A percentile compares a stretch with the other conserved stretches of the same genome.
These are phyloP conservation scores for Cuniculus paca DNA, from an alignment of 2,797 vertebrate species.

Conservation along the genomic window DNA sequence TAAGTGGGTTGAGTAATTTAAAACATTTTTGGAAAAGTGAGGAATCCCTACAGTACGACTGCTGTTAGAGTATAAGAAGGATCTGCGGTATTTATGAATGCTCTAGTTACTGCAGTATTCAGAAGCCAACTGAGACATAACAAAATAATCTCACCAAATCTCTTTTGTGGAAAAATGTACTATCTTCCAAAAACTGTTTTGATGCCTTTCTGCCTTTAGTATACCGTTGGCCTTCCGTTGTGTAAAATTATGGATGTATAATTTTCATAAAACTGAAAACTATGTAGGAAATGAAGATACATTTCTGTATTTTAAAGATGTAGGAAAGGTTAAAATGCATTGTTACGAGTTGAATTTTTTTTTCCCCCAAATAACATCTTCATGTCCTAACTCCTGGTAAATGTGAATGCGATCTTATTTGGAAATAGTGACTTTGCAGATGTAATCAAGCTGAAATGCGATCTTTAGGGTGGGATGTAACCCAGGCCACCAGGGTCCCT, in stretches of 20 bases:
- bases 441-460: neutral
- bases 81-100: neutral
- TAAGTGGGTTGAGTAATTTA: neutral
- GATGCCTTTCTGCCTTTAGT: neutral
- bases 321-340: neutral
- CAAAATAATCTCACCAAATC: neutral
- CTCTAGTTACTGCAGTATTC: neutral
- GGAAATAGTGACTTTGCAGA: neutral
- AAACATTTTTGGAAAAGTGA: neutral
- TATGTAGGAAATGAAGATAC: neutral
- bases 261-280: conserved; percentile 1
- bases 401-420: neutral
- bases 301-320: neutral
- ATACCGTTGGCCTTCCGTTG: neutral
- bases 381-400: neutral
- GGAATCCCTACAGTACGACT: neutral
- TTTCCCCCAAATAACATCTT: neutral
- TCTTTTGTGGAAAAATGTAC: neutral
- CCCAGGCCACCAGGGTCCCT: too few species aligned
- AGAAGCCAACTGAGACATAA: neutral
- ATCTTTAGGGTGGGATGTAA: neutral
- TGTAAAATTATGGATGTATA: neutral
- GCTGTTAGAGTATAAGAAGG: neutral
- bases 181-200: conserved; percentile 24
- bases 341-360: neutral